These are phyloP conservation scores for Mesoclemmys tuberculata DNA, from an alignment of 2,113 vertebrate genomes.

Conservation along the genomic window DNA sequence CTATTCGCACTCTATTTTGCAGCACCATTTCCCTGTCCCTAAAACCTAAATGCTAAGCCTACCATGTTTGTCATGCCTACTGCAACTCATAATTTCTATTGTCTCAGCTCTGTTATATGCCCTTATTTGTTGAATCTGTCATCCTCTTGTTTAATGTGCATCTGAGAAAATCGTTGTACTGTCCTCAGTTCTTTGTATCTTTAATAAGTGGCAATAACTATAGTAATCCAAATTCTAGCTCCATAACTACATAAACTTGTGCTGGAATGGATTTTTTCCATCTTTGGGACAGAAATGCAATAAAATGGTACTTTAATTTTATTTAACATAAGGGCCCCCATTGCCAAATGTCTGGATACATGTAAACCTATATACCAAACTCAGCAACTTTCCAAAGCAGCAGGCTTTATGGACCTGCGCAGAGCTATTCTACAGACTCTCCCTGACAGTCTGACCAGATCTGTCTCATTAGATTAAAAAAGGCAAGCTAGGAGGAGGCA, in stretches of 20 bases:
- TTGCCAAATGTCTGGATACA: background rate
- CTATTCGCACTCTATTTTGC: background rate
- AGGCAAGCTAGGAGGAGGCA: background rate
- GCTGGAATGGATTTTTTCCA: background rate
- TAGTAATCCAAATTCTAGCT: accelerated
- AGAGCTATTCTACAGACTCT: background rate
- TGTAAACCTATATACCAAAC: background rate
- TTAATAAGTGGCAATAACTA: background rate
- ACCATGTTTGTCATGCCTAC: background rate
- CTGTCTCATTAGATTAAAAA: background rate
- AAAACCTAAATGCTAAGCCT: background rate
- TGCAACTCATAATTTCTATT: background rate
- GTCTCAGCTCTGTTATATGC: background rate
- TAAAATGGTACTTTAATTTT: background rate
- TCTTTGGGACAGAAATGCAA: background rate
- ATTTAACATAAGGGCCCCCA: background rate
- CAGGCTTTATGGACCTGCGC: background rate
- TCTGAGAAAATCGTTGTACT: background rate
- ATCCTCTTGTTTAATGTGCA: background rate
- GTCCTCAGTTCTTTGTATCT: background rate
- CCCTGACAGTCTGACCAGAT: background rate
- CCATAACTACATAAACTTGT: accelerated
- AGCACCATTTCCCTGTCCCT: background rate
- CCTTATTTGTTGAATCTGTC: background rate
- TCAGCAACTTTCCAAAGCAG: background rate